Percentiles rank a stretch among this genome's conserved stretches.
These are phyloP conservation scores for Aphaenogaster rudis DNA, from an alignment of 1,140 invertebrate species.

Conservation along the genomic window DNA sequence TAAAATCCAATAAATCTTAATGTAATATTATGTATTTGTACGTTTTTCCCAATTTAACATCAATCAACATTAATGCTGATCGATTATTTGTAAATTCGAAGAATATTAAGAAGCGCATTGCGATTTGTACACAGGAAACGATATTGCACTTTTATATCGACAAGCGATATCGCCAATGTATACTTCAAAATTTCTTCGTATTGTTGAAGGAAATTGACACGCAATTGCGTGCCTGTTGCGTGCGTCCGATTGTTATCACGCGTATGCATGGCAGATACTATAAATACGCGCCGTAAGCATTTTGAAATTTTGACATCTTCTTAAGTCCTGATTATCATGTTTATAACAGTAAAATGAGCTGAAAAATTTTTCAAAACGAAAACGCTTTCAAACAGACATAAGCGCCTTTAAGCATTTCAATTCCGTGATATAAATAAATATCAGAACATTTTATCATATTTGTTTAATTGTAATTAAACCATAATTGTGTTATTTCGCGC, in stretches of 20 bases:
- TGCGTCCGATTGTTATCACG: constrained; percentile 26
- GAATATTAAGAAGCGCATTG: neutral
- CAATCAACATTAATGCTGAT: neutral
- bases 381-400: neutral
- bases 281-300: constrained; percentile 16
- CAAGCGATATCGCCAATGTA: constrained; percentile 22
- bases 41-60: constrained; percentile 7
- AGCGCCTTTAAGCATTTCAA: neutral
- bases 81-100: constrained; percentile 5
- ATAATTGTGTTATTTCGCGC: neutral
- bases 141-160: constrained; percentile 24
- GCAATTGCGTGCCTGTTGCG: constrained; percentile 54
- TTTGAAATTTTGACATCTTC: constrained; percentile 31
- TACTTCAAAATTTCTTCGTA: constrained; percentile 42
- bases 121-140: constrained; percentile 40
- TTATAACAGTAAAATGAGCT: neutral
- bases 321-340: neutral
- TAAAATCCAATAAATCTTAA: neutral
- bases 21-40: neutral
- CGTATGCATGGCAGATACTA: constrained; percentile 26
- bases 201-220: constrained; percentile 68
- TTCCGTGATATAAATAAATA: constrained; percentile 1
- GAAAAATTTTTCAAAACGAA: neutral
- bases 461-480: neutral
- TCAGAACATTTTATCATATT: neutral